Evolutionary conservation across 2,888 invertebrate species (phyloP), one percentile per base, ranked within the genome.

Genomic region (Tinea semifulvella): DNA sequence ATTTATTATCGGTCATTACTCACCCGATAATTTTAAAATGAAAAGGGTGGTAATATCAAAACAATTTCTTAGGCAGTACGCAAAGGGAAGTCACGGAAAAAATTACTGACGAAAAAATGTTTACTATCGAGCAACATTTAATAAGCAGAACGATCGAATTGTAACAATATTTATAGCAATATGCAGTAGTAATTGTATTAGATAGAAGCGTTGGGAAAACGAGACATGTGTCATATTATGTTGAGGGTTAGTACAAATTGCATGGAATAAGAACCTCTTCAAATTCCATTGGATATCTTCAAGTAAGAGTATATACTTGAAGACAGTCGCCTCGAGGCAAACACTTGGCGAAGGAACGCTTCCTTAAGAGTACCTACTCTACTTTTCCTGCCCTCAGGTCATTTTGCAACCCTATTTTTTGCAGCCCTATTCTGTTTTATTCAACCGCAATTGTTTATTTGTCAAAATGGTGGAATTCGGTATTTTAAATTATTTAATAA

Each of bases 231-330:
- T 36, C 36, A 35, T 36, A n/a, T n/a, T n/a, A 16, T 18, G 10
- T 22, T 11, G 11, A 18, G 38, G 22, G 22, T 22, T 40, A 20
- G 40, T 40, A 40, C 20, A 40, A 22, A 40, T 40, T 40, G 40
- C 22, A 40, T 40, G 40, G 11, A 20, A 14, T 40, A n/a, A n/a
- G n/a, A n/a, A n/a, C n/a, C 20, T 22, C 40, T 40, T 40, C 22
- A 22, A 40, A 40, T 40, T 14, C 20, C 6, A 11, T 14, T 31
- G 31, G 14, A 31, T 31, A n/a, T n/a, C n/a, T n/a, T n/a, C n/a
- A n/a, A n/a, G n/a, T n/a, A n/a, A n/a, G 5, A 22, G 5, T 7
- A 22, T 7, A 22, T 22, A 22, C 25, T 22, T 7, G 18, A 17
- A 18, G 36, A 18, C 18, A 36, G 18, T 36, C 16, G 36, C 36